Base-by-base conservation (phyloP, 2,888 invertebrate species). In the Icerya purchasi region DNA sequence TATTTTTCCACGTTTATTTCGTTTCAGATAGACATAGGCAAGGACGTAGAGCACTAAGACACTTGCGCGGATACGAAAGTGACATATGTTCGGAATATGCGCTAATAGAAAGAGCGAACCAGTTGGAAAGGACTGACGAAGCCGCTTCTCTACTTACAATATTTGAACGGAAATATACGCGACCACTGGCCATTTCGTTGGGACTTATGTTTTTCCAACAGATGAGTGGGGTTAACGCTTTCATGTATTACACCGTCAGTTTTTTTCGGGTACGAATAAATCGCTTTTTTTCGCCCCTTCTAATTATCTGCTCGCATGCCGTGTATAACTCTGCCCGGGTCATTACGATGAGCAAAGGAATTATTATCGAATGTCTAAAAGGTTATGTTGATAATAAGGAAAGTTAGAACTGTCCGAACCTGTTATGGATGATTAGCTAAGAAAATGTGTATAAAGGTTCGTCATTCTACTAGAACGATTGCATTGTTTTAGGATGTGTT, bases 151-250 rank as follows among this genome's bases (percentile, higher is more conserved):
- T 60, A 58, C 68, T 76, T 57, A 86, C 88, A 68, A 73, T 92
- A 18, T 77, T 85, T 65, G 74, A 75, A 52, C 77, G 75, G 49
- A 79, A 78, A 65, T 82, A 91, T 68, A 69, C 83, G 56, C 84
- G 83, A 66, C 88, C 93, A 0, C 72, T 94, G 52, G 70, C 82
- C 1, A 87, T 94, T 64, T 83, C 87, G 0, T 72, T 93, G 24
- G 86, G 88, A 0, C 76, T 96, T 58, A 94, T 94, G 93, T 80
- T 91, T 66, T 92, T 94, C 75, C 96, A 96, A 75, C 96, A 96
- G 71, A 73, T 92, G 66, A 87, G 86, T 68, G 94, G 94, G 54
- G 93, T 94, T 65, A 96, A 96, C 71, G 93, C 92, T 14, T 85
- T 96, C 52, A 90, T 96, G 69, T 94, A 94, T 72, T 94, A 93